Evolutionary conservation across 2,888 invertebrate species (phyloP).

Genomic region (Leuctra nigra): DNA sequence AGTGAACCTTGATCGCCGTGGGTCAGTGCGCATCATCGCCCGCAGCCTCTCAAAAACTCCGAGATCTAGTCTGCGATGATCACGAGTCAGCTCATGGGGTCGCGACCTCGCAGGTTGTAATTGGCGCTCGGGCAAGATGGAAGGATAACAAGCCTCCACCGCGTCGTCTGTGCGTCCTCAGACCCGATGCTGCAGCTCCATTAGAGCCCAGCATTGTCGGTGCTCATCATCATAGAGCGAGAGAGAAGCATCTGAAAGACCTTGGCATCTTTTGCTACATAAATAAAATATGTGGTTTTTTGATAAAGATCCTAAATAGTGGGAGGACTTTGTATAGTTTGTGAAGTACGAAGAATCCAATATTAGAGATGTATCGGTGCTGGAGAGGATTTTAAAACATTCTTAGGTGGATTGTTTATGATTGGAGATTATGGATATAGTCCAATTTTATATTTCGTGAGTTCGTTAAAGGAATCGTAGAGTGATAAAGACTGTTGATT

Average conservation of each 20-base stretch:
- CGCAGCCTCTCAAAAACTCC: neutral
- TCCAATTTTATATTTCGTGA: no score
- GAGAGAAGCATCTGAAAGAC: neutral
- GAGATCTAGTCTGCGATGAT: neutral
- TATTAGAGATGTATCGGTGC: no score
- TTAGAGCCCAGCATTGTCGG: no score
- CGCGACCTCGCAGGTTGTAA: constrained; percentile 3
- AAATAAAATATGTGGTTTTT: constrained; percentile 3
- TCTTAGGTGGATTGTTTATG: no score
- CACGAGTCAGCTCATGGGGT: neutral
- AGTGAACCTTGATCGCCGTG: neutral
- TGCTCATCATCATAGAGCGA: neutral
- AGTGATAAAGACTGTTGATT: no score
- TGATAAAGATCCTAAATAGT: no score
- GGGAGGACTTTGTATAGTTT: no score
- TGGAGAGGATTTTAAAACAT: no score
- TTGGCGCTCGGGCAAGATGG: neutral
- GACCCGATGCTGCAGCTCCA: no score
- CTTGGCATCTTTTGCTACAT: constrained; percentile 8
- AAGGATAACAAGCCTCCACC: neutral
- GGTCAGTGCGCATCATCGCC: neutral
- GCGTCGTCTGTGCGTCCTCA: neutral
- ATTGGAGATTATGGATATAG: no score
- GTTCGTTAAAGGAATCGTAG: no score
- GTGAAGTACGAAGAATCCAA: no score